Conservation (phyloP, 1,140 invertebrate genomes). For the Brachionus calyciflorus region DNA sequence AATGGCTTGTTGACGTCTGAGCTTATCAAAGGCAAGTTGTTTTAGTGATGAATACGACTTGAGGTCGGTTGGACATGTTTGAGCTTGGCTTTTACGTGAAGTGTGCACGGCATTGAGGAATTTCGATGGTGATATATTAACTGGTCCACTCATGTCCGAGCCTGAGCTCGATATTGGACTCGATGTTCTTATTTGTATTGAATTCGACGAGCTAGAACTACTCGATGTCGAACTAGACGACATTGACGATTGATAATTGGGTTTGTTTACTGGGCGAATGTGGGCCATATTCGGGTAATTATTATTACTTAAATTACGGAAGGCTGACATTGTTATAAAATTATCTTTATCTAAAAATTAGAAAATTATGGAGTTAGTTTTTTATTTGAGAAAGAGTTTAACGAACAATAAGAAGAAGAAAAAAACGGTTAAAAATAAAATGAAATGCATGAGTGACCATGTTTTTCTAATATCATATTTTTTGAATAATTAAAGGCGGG, state of each 20-base stretch:
- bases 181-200: neutral
- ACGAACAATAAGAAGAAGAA: too few species aligned
- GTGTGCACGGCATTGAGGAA: constrained; percentile 4
- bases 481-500: neutral
- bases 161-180: neutral
- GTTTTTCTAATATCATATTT: too few species aligned
- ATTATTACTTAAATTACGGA: neutral
- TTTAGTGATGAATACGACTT: constrained; percentile 2
- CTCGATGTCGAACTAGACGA: neutral
- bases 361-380: constrained; percentile 12
- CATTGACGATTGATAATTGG: neutral
- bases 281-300: neutral
- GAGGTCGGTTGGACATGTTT: neutral
- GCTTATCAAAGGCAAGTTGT: constrained; percentile 32
- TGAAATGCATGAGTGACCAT: too few species aligned
- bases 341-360: neutral
- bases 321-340: too few species aligned
- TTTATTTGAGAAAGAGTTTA: too few species aligned
- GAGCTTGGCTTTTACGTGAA: neutral
- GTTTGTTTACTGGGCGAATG: neutral
- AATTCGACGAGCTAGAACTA: neutral
- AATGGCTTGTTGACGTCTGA: constrained; percentile 7
- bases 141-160: neutral
- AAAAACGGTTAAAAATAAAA: constrained; percentile 28
- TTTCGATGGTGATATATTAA: constrained; percentile 2